These are phyloP conservation scores for Thalpophila matura DNA, from an alignment of 2,888 invertebrate genomes.

Conservation along the genomic window DNA sequence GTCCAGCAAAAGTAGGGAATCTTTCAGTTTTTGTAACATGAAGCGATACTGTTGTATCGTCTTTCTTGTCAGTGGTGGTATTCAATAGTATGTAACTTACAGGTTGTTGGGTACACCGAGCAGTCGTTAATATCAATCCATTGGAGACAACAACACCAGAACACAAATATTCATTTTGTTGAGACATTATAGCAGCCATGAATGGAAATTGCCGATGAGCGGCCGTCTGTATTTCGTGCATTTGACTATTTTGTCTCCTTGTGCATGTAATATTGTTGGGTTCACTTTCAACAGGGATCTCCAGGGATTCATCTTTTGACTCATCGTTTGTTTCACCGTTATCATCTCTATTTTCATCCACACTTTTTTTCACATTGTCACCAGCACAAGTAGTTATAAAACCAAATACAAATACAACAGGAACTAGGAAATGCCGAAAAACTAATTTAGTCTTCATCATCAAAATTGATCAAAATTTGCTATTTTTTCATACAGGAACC, in stretches of 20 bases:
- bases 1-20: constrained; percentile 78
- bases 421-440: constrained; percentile 70
- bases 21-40: constrained; percentile 79
- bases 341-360: constrained; percentile 80
- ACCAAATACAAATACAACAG: constrained; percentile 69
- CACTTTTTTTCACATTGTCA: constrained; percentile 82
- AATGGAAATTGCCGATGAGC: constrained; percentile 80
- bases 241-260: constrained; percentile 76
- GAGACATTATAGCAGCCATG: constrained; percentile 82
- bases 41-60: constrained; percentile 70
- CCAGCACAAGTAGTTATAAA: constrained; percentile 67
- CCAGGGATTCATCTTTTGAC: constrained; percentile 79
- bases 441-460: constrained; percentile 69
- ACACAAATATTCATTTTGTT: constrained; percentile 82
- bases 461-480: constrained; percentile 64
- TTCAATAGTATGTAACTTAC: constrained; percentile 80
- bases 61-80: constrained; percentile 77
- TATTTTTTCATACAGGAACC: constrained; percentile 44
- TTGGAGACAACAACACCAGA: constrained; percentile 81
- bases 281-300: constrained; percentile 76
- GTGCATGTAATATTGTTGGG: constrained; percentile 74
- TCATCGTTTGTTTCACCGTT: constrained; percentile 78
- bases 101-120: constrained; percentile 73
- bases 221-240: constrained; percentile 82
- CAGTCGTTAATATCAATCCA: constrained; percentile 82